These are phyloP conservation scores for Halocynthia roretzi DNA, from an alignment of 23 tunicate genomes.

Conservation along the genomic window DNA sequence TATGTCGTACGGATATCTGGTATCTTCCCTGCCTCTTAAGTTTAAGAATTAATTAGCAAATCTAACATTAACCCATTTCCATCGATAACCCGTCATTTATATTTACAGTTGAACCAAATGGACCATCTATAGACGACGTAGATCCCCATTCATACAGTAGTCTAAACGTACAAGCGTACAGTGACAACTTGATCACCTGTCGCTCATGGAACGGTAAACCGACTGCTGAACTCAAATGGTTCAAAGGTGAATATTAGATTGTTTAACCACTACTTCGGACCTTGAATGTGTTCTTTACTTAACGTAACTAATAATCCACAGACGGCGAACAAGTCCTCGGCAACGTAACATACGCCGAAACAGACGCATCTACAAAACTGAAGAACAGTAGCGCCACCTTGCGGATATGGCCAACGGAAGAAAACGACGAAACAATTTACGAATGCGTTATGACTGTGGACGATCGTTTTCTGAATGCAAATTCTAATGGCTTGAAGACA, in stretches of 20 bases:
- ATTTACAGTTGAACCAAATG: constrained; percentile 55
- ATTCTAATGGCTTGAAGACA: constrained; percentile 6
- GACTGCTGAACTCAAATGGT: constrained; percentile 55
- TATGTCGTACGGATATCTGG: too few species aligned
- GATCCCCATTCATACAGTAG: constrained; percentile 4
- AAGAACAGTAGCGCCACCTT: constrained; percentile 73
- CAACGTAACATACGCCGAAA: constrained; percentile 24
- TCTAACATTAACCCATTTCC: too few species aligned
- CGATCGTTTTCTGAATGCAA: constrained; percentile 6
- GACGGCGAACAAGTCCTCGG: constrained; percentile 34
- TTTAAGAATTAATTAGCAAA: too few species aligned
- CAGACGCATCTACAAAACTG: constrained; percentile 22
- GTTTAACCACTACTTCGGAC: background rate
- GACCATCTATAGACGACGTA: constrained; percentile 45
- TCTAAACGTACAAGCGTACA: constrained; percentile 42
- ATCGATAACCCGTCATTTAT: background rate
- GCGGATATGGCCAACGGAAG: constrained; percentile 51
- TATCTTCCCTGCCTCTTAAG: too few species aligned
- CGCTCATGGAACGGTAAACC: constrained; percentile 71
- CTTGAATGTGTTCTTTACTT: background rate
- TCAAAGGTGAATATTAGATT: constrained; percentile 28
- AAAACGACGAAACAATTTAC: constrained; percentile 45
- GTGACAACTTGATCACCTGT: constrained; percentile 45
- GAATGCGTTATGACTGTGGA: constrained; percentile 74
- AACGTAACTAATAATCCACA: constrained; percentile 6